A percentile compares a stretch with the other conserved stretches of the same genome.
phyloP scores from a whole-genome alignment of 2,888 invertebrate genomes.

The Tromatobia lineatoria region DNA sequence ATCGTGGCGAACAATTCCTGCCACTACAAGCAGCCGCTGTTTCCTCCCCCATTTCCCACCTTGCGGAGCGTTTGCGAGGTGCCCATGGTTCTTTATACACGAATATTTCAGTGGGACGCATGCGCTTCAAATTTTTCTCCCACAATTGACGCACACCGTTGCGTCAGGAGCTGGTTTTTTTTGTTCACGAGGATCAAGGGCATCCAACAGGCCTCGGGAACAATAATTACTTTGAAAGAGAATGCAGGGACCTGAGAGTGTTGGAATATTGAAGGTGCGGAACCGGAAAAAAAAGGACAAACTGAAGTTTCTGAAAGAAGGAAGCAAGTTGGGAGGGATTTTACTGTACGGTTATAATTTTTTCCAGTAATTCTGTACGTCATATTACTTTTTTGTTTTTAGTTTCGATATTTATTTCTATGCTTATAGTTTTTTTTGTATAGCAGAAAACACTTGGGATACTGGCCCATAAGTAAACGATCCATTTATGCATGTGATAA shows the following conservation, averaged over 20 bases:
- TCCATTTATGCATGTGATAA: no score
- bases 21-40: conserved; percentile 15
- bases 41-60: conserved; percentile 47
- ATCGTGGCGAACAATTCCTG: conserved; percentile 51
- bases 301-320: background rate
- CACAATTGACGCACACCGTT: background rate
- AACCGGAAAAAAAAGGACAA: conserved; percentile 10
- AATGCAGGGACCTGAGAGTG: conserved; percentile 19
- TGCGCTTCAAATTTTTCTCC: conserved; percentile 12
- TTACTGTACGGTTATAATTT: background rate
- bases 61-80: conserved; percentile 39
- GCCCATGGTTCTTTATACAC: conserved; percentile 53
- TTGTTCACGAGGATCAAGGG: conserved; percentile 47
- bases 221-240: conserved; percentile 56
- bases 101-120: conserved; percentile 36
- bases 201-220: conserved; percentile 34
- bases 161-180: conserved; percentile 2
- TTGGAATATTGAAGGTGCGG: conserved; percentile 48
- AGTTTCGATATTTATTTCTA: background rate
- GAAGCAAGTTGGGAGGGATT: background rate
- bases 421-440: no score
- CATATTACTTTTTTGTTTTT: background rate
- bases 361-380: background rate
- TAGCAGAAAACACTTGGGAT: no score
- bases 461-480: no score